phyloP scores from a whole-genome alignment of 2,888 invertebrate species.

The Tiliacea aurago region DNA sequence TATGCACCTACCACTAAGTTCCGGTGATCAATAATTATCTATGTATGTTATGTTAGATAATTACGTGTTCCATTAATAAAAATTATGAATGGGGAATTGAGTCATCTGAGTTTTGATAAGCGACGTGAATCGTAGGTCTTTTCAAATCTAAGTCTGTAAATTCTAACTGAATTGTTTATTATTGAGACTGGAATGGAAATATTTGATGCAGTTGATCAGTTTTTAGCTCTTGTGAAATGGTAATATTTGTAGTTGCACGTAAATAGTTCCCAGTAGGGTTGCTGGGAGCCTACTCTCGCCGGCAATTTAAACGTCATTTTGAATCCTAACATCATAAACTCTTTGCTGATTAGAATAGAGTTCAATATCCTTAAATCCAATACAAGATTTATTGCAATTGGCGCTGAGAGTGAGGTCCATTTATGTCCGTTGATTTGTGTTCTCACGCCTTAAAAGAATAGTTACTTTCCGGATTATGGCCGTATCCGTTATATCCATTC shows the following conservation, averaged over 20 bases:
- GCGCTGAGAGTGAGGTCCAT: conserved; percentile 46
- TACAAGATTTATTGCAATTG: conserved; percentile 52
- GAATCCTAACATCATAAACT: conserved; percentile 20
- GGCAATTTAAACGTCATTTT: conserved; percentile 23
- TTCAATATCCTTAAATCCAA: conserved; percentile 27
- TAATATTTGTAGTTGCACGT: conserved; percentile 45
- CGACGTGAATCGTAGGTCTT: background rate
- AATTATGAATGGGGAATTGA: conserved; percentile 34
- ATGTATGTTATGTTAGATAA: conserved; percentile 36
- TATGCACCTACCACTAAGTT: conserved; percentile 65
- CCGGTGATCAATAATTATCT: conserved; percentile 59
- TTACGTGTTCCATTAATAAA: conserved; percentile 37
- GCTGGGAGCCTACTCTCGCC: conserved; percentile 21
- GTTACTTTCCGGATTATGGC: conserved; percentile 42
- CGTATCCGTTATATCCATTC: conserved; percentile 40
- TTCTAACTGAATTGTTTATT: background rate
- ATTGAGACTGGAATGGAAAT: conserved; percentile 3
- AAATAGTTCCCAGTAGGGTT: conserved; percentile 36
- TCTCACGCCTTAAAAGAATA: conserved; percentile 56
- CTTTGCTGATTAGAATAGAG: conserved; percentile 36
- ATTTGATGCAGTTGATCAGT: background rate
- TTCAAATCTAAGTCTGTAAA: background rate
- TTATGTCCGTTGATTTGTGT: conserved; percentile 51
- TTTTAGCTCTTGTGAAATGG: conserved; percentile 24
- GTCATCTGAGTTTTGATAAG: conserved; percentile 20